Conservation (phyloP, 2,888 invertebrate genomes). For the Danaus chrysippus region DNA sequence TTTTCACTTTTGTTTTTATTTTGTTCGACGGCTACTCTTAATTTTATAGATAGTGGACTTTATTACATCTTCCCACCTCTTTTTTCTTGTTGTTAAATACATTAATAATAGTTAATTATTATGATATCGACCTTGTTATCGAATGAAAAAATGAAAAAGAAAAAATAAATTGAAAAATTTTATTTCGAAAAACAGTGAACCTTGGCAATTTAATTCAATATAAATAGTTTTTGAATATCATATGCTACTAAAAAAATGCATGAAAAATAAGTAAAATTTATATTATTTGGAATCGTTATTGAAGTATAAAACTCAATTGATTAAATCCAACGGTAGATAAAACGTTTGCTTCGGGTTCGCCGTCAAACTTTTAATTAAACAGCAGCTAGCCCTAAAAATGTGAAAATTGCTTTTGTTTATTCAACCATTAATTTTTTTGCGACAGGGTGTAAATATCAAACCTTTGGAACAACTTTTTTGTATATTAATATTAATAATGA, state of each 20-base stretch:
- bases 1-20: no score
- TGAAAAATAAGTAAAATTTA: neutral
- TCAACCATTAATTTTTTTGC: conserved; percentile 28
- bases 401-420: conserved; percentile 31
- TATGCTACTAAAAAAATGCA: neutral
- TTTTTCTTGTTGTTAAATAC: no score
- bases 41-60: no score
- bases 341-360: conserved; percentile 24
- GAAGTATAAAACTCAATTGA: conserved; percentile 29
- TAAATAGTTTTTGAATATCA: no score
- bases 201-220: no score
- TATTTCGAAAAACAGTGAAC: no score
- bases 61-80: no score
- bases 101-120: no score
- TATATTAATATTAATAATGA: conserved; percentile 1
- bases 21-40: no score
- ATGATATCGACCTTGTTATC: no score
- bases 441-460: conserved; percentile 22
- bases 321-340: conserved; percentile 26
- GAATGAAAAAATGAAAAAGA: no score
- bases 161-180: no score
- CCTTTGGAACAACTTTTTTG: conserved; percentile 16
- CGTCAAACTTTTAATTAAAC: conserved; percentile 31
- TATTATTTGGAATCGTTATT: conserved; percentile 17
- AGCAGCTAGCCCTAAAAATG: conserved; percentile 27